Percentiles rank a stretch among this genome's conserved stretches.
Evolutionary conservation across 2,888 invertebrate genomes (phyloP).

Genomic region (Tridacna gigas): DNA sequence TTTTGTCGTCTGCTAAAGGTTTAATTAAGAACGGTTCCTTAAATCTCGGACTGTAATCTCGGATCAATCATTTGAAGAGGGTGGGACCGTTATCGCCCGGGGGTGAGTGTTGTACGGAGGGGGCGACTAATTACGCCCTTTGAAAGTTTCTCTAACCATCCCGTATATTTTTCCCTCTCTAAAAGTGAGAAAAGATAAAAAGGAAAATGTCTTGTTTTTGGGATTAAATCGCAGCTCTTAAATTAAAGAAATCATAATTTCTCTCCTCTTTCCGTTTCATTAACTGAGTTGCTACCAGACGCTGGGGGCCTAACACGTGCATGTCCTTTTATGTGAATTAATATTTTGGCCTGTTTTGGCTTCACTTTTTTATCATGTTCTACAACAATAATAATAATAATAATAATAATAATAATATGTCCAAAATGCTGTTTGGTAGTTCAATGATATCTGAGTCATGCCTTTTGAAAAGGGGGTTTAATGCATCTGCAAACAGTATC

Average conservation of each 20-base stretch:
- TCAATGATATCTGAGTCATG: too few species aligned
- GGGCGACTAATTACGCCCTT: slow-evolving; percentile 24
- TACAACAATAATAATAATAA: too few species aligned
- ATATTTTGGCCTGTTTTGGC: too few species aligned
- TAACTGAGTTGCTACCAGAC: background rate
- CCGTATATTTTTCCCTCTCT: slow-evolving; percentile 15
- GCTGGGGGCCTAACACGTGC: slow-evolving; percentile 26
- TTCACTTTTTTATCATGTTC: too few species aligned
- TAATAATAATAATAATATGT: too few species aligned
- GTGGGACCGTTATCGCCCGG: slow-evolving; percentile 21
- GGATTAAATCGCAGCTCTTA: slow-evolving; percentile 15
- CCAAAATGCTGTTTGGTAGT: too few species aligned
- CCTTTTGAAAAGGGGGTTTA: too few species aligned
- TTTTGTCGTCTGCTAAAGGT: too few species aligned
- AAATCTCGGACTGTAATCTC: background rate
- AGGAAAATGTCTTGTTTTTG: slow-evolving; percentile 8
- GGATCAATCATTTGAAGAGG: slow-evolving; percentile 3
- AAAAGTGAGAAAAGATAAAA: slow-evolving; percentile 15
- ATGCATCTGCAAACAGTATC: too few species aligned
- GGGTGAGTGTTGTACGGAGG: slow-evolving; percentile 8
- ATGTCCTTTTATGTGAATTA: background rate
- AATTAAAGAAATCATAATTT: slow-evolving; percentile 25
- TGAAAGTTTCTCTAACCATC: slow-evolving; percentile 5
- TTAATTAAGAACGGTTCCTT: background rate
- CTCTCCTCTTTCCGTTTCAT: slow-evolving; percentile 1